Evolutionary conservation across 2,797 vertebrate genomes (phyloP).

Genomic region (Gila robusta): DNA sequence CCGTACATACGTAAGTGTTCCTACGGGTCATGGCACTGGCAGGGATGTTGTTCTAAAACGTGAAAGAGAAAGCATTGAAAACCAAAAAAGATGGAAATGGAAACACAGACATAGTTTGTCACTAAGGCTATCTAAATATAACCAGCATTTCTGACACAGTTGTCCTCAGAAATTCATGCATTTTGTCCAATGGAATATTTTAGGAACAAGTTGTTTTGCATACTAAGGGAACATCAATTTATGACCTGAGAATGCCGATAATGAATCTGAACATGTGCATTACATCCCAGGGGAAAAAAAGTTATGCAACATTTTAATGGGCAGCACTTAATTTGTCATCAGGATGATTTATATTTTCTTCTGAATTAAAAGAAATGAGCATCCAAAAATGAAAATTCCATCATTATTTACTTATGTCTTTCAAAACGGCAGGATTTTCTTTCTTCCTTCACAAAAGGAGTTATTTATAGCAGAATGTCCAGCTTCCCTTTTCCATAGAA

Average conservation of each 20-base stretch:
- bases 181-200: background rate
- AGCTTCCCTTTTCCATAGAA: constrained; percentile 15
- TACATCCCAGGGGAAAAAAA: background rate
- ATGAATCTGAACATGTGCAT: constrained; percentile 13
- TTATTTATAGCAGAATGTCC: constrained; percentile 17
- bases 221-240: background rate
- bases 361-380: background rate
- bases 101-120: background rate
- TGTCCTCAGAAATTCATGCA: background rate
- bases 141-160: background rate
- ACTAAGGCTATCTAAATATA: background rate
- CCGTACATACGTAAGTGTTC: constrained; percentile 94
- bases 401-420: background rate
- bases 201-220: constrained; percentile 13
- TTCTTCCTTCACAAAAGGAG: background rate
- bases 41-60: constrained; percentile 87
- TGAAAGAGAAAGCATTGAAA: background rate
- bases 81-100: background rate
- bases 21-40: constrained; percentile 91
- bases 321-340: background rate
- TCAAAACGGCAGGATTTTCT: background rate
- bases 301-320: constrained; percentile 33
- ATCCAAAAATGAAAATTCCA: background rate
- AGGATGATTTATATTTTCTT: background rate
- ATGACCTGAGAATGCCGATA: background rate